Conservation (phyloP, 2,888 invertebrate genomes). For the Nebria salina region DNA sequence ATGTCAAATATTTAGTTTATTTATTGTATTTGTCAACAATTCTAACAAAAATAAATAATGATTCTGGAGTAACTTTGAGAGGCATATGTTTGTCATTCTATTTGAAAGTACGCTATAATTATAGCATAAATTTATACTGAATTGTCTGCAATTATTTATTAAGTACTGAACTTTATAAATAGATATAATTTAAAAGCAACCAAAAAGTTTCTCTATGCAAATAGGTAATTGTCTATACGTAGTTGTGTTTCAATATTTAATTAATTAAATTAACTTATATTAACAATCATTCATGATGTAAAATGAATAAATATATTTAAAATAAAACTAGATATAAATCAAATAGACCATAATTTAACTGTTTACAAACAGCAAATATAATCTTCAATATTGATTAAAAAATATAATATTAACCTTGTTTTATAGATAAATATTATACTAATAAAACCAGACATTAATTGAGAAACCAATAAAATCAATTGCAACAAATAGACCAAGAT, state of each 20-base stretch:
- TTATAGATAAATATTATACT: constrained; percentile 62
- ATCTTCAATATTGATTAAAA: too few species aligned
- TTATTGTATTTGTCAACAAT: neutral
- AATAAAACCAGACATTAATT: neutral
- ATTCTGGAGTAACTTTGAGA: neutral
- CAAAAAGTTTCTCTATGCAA: too few species aligned
- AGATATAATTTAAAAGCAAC: too few species aligned
- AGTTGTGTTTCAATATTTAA: neutral
- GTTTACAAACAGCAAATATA: too few species aligned
- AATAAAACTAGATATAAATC: too few species aligned
- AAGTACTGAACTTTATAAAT: neutral
- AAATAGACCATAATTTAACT: too few species aligned
- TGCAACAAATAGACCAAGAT: constrained; percentile 4
- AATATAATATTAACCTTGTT: too few species aligned
- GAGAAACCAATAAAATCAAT: neutral
- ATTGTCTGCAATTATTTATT: neutral
- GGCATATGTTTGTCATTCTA: neutral
- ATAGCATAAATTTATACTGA: neutral
- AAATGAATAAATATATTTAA: neutral
- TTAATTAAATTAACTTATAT: neutral
- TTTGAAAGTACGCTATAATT: neutral
- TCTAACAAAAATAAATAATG: neutral
- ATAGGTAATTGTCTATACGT: too few species aligned
- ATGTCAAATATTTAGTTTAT: neutral
- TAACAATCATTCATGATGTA: neutral